Evolutionary conservation across 2,888 invertebrate species (phyloP).

Genomic region (Nyleta sp.): DNA sequence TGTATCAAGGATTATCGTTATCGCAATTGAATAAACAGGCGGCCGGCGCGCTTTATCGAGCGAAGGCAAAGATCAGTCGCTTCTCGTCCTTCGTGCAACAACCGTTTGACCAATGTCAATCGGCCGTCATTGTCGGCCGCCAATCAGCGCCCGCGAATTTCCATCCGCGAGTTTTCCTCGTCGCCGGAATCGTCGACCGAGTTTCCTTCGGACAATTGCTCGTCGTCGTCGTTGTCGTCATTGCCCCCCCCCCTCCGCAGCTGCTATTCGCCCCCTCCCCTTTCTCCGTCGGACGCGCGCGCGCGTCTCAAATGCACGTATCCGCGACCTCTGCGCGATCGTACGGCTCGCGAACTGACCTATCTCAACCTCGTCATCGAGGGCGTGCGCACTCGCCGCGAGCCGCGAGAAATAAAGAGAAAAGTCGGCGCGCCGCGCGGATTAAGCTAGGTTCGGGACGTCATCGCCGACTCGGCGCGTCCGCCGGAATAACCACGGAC

Average conservation of each 20-base stretch:
- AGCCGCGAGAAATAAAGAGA: slow-evolving; percentile 54
- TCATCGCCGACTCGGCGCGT: slow-evolving; percentile 67
- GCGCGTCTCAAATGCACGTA: slow-evolving; percentile 27
- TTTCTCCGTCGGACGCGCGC: background rate
- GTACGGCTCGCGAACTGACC: slow-evolving; percentile 70
- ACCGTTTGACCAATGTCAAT: slow-evolving; percentile 63
- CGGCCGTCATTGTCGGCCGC: slow-evolving; percentile 37
- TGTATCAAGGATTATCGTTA: slow-evolving; percentile 65
- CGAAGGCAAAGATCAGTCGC: slow-evolving; percentile 61
- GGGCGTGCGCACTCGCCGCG: slow-evolving; percentile 71
- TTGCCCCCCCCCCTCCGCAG: slow-evolving; percentile 4
- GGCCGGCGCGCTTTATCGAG: slow-evolving; percentile 49
- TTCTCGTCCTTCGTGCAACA: slow-evolving; percentile 56
- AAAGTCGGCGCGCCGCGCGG: slow-evolving; percentile 45
- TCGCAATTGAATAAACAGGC: slow-evolving; percentile 61
- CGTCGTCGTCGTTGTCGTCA: too few relatives aligned
- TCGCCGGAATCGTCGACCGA: slow-evolving; percentile 39
- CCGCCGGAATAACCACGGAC: slow-evolving; percentile 65
- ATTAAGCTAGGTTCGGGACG: slow-evolving; percentile 72
- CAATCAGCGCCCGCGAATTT: slow-evolving; percentile 35
- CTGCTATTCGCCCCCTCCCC: slow-evolving; percentile 4
- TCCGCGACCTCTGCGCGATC: slow-evolving; percentile 55
- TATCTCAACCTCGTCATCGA: slow-evolving; percentile 76
- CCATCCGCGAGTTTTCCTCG: slow-evolving; percentile 38
- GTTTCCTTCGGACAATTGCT: slow-evolving; percentile 43